phyloP scores from a whole-genome alignment of 1,140 invertebrate species.

The Tetragnatha versicolor region DNA sequence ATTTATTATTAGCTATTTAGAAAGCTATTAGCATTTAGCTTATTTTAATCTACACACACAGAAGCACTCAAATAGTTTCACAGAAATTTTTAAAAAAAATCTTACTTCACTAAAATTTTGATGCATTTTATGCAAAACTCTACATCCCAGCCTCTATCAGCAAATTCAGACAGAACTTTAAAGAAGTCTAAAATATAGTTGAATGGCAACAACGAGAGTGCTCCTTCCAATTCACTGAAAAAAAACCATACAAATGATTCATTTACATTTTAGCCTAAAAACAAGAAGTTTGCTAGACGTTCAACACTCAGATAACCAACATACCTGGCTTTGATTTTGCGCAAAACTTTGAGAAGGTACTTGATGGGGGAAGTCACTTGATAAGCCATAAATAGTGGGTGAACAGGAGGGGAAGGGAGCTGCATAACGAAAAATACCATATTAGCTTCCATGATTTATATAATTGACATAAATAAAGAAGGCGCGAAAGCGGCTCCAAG shows the following conservation, averaged over 20 bases:
- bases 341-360: conserved; percentile 82
- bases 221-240: conserved; percentile 87
- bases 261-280: too few relatives aligned
- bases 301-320: too few relatives aligned
- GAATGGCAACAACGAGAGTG: conserved; percentile 85
- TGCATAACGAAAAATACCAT: neutral
- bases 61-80: neutral
- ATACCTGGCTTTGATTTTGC: conserved; percentile 73
- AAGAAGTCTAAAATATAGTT: conserved; percentile 81
- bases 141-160: conserved; percentile 73
- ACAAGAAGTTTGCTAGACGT: too few relatives aligned
- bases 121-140: conserved; percentile 80
- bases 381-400: conserved; percentile 80
- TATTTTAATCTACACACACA: neutral
- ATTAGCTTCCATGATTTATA: too few relatives aligned
- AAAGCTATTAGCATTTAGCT: neutral
- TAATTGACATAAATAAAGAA: neutral
- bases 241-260: too few relatives aligned
- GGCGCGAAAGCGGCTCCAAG: neutral
- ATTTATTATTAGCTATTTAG: neutral
- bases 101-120: conserved; percentile 77
- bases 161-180: conserved; percentile 73
- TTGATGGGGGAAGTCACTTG: conserved; percentile 76
- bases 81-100: conserved; percentile 5
- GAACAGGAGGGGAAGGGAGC: conserved; percentile 65